These are phyloP conservation scores for Phacellophora camtschatica DNA, from an alignment of 30 jellyfish, hydroid and myxozoan genomes.

Conservation along the genomic window DNA sequence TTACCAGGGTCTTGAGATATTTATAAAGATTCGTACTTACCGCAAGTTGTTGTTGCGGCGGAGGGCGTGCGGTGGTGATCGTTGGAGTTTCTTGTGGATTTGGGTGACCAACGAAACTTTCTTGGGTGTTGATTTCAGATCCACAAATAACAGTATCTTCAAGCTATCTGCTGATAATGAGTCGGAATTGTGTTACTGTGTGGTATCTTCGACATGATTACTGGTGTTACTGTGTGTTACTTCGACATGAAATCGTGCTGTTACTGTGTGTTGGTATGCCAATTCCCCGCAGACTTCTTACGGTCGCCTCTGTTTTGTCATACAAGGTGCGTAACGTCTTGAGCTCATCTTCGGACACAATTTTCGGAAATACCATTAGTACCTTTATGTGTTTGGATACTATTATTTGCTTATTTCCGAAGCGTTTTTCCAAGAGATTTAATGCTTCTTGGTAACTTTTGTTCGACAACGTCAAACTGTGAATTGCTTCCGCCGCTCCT, in stretches of 20 bases:
- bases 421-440: background rate
- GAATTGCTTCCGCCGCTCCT: conserved; percentile 11
- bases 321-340: background rate
- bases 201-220: conserved; percentile 20
- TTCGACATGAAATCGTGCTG: background rate
- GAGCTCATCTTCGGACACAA: background rate
- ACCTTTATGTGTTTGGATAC: background rate
- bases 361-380: background rate
- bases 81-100: no score
- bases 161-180: no score
- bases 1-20: no score
- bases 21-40: no score
- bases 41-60: no score
- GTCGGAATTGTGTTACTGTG: no score
- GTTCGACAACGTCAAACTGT: conserved; percentile 1
- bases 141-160: no score
- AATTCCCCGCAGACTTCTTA: background rate
- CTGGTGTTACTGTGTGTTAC: no score
- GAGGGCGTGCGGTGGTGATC: no score
- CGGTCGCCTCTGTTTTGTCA: conserved; percentile 30
- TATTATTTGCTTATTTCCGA: background rate
- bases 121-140: no score
- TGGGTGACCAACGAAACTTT: no score
- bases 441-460: conserved; percentile 1
- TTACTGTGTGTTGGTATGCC: conserved; percentile 19